Conservation (phyloP, 2,888 invertebrate genomes). For the Amphipyra tragopoginis region DNA sequence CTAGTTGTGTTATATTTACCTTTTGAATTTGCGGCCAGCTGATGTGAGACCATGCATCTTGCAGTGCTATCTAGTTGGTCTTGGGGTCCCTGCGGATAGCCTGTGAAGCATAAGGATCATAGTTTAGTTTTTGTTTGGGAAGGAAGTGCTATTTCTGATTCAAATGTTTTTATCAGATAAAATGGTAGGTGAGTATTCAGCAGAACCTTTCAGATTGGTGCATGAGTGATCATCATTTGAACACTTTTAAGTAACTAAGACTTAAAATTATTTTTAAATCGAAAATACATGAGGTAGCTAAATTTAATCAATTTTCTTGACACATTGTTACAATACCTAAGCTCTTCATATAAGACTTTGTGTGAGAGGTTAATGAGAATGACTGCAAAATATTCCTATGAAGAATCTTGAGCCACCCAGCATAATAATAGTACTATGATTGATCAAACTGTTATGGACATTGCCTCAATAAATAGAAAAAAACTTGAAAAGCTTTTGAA, state of each 20-base stretch:
- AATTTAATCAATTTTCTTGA: too few species aligned
- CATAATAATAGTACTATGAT: too few species aligned
- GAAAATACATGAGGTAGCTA: too few species aligned
- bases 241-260: too few species aligned
- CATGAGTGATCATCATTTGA: slow-evolving; percentile 87
- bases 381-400: slow-evolving; percentile 99
- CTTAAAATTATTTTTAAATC: too few species aligned
- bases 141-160: not conserved
- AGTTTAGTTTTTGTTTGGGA: not conserved
- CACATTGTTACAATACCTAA: too few species aligned
- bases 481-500: not conserved
- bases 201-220: slow-evolving; percentile 90
- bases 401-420: slow-evolving; percentile 99
- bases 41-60: slow-evolving; percentile 99
- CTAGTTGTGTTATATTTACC: too few species aligned
- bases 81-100: slow-evolving; percentile 98
- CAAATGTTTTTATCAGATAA: slow-evolving; percentile 71
- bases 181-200: slow-evolving; percentile 86
- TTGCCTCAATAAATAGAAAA: too few species aligned
- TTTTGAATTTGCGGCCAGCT: slow-evolving; percentile 97
- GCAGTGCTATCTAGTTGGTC: slow-evolving; percentile 99
- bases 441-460: too few species aligned
- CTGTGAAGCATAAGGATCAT: slow-evolving; percentile 76
- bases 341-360: slow-evolving; percentile 91
- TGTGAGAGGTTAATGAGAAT: slow-evolving; percentile 97